Evolutionary conservation across 1,140 invertebrate genomes (phyloP).

Genomic region (Penaeus indicus): DNA sequence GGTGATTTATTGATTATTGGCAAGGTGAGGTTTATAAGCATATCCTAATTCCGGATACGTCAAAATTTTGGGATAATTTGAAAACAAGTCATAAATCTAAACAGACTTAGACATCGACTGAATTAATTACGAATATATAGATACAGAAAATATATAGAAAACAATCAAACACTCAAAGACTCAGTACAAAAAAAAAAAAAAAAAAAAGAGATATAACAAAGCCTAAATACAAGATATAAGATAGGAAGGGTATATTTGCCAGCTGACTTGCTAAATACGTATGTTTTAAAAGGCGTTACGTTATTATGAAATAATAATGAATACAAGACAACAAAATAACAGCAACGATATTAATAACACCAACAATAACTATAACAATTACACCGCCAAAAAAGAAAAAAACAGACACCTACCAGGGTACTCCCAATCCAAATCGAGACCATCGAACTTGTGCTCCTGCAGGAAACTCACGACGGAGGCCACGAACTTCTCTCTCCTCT

Average conservation of each 20-base stretch:
- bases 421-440: slow-evolving; percentile 78
- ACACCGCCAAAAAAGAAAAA: too few relatives aligned
- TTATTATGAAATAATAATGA: background rate
- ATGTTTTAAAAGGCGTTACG: too few relatives aligned
- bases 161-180: background rate
- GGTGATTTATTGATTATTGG: too few relatives aligned
- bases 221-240: background rate
- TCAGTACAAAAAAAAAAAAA: background rate
- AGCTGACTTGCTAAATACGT: too few relatives aligned
- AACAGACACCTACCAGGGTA: slow-evolving; percentile 69
- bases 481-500: slow-evolving; percentile 73
- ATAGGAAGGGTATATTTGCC: too few relatives aligned
- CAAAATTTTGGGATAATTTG: too few relatives aligned
- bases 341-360: background rate
- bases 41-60: too few relatives aligned
- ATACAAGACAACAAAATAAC: background rate
- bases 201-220: background rate
- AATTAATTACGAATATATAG: slow-evolving; percentile 17
- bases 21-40: too few relatives aligned
- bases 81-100: background rate
- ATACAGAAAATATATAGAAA: background rate
- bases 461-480: slow-evolving; percentile 75
- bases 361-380: background rate
- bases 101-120: background rate
- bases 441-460: slow-evolving; percentile 75